A percentile compares a stretch with the other conserved stretches of the same genome.
phyloP scores from a whole-genome alignment of 2,797 vertebrate species.

The Falco berigora region DNA sequence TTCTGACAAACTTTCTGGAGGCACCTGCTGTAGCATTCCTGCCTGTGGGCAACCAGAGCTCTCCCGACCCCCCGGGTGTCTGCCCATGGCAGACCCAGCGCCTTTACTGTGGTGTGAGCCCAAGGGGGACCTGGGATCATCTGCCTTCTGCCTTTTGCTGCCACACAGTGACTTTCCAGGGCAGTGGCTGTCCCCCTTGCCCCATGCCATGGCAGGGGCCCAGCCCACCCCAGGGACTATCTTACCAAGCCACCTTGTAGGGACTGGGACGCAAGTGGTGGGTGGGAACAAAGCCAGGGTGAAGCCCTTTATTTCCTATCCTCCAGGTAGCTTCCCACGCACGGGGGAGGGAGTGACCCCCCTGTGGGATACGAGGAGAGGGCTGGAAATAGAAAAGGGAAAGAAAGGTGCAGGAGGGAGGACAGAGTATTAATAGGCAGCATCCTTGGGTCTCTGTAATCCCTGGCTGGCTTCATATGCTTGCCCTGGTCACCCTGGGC shows the following conservation, averaged over 20 bases:
- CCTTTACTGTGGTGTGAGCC: accelerated
- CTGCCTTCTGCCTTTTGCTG: background rate
- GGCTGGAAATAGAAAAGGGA: background rate
- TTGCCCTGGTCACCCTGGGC: conserved; percentile 41
- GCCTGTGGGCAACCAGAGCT: background rate
- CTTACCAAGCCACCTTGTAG: background rate
- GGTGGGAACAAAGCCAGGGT: background rate
- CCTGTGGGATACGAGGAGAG: background rate
- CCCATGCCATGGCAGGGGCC: background rate
- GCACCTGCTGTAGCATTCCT: background rate
- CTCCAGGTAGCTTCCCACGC: background rate
- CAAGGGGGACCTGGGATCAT: background rate
- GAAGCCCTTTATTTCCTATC: background rate
- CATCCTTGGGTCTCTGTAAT: conserved; percentile 34
- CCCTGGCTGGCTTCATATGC: background rate
- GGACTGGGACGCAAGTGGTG: background rate
- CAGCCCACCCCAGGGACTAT: background rate
- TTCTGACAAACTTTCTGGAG: background rate
- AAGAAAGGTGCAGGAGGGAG: conserved; percentile 20
- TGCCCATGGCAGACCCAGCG: background rate
- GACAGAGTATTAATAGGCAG: background rate
- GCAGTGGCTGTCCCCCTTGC: background rate
- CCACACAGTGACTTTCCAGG: background rate
- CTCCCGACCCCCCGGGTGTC: background rate
- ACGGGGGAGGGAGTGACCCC: background rate